Evolutionary conservation across 2,888 invertebrate species (phyloP), one percentile per base, ranked within the genome.

Genomic region (Mechanitis mazaeus): DNA sequence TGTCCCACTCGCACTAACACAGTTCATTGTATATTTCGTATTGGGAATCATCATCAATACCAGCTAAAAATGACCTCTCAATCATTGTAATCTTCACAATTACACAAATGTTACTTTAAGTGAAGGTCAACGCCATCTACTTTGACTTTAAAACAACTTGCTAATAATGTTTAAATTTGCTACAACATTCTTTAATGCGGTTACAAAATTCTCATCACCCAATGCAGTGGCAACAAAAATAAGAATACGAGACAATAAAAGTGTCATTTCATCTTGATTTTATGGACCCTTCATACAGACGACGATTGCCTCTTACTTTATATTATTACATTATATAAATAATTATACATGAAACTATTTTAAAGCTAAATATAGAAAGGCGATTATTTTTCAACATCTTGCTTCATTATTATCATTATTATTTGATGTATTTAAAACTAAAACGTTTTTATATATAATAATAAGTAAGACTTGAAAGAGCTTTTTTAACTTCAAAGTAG

Each of bases 1-100:
- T 78, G 85, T 87, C 87, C 81, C 80, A 77, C 87, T 87, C 87
- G 79, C 87, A 85, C 87, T 78, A 77, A 81, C 79, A 83, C 74
- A 77, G 76, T 80, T 82, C 84, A 83, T 81, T 83, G 81, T 78
- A 77, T 83, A 84, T 86, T 87, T 86, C 87, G 87, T 85, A 42
- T 85, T 83, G 82, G 75, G 76, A 76, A 76, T 76, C 78, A 77
- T 75, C 84, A 85, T 82, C 79, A 83, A 83, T 83, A 81, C 76
- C 75, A 76, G 75, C 77, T 77, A 78, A 80, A 80, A 82, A 81
- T 78, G 68, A 70, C 77, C 68, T 68, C 64, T 70, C 75, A 74
- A 76, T 71, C 74, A 71, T 9, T 42, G 7, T 9, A 3, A 6
- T 9, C 9, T 42, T 42, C 6, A 9, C 6, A 38, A 38, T 38